These are phyloP conservation scores for Telmatochromis brichardi DNA, from an alignment of 2,113 vertebrate species.

Conservation along the genomic window DNA sequence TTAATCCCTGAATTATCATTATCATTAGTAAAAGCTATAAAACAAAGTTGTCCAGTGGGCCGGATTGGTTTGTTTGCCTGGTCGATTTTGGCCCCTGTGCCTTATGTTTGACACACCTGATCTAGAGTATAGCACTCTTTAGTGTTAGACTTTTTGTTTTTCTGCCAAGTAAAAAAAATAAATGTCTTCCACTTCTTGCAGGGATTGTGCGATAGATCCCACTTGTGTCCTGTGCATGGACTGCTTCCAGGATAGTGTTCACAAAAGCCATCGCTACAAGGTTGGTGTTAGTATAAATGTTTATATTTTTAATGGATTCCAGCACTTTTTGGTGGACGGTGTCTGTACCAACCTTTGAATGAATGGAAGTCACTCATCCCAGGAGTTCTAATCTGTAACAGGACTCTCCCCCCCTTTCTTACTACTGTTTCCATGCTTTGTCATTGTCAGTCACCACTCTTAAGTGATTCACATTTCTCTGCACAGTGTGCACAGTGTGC, in stretches of 20 bases:
- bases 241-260: slow-evolving; percentile 96
- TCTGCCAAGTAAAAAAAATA: neutral
- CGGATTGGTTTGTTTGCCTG: neutral
- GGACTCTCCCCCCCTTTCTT: fast-evolving
- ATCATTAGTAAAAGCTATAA: neutral
- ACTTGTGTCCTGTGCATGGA: slow-evolving; percentile 98
- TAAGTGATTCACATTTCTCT: neutral
- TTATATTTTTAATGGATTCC: neutral
- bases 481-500: neutral
- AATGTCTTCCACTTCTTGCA: slow-evolving; percentile 57
- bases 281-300: slow-evolving; percentile 57
- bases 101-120: neutral
- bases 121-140: neutral
- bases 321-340: neutral
- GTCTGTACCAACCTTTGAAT: neutral
- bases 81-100: neutral
- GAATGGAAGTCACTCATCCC: neutral
- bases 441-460: neutral
- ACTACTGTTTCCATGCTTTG: neutral
- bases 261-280: slow-evolving; percentile 97
- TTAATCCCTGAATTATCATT: neutral
- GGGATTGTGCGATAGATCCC: slow-evolving; percentile 98
- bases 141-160: neutral
- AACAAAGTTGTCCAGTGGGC: neutral
- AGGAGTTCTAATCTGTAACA: neutral